A percentile compares a stretch with the other conserved stretches of the same genome.
phyloP scores from a whole-genome alignment of 2,888 invertebrate genomes.

The Diploptera punctata region DNA sequence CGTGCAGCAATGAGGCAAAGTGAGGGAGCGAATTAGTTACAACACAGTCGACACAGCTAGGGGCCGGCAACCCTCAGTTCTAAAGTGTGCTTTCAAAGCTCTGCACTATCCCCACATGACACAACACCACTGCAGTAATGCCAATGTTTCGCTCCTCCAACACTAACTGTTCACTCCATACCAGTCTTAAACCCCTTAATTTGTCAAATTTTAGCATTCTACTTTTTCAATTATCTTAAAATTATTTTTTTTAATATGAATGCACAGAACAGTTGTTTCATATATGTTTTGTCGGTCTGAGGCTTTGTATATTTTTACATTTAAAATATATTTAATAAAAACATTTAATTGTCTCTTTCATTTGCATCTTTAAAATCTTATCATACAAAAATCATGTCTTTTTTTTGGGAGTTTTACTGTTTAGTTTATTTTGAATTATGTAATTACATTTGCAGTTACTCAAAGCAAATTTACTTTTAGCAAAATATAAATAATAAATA shows the following conservation, averaged over 20 bases:
- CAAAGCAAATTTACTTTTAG: no score
- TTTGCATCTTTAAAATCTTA: no score
- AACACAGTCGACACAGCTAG: constrained; percentile 37
- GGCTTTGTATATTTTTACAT: no score
- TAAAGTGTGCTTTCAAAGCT: constrained; percentile 5
- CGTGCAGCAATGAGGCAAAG: constrained; percentile 51
- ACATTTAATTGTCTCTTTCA: no score
- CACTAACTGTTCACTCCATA: background rate
- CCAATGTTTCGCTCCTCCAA: background rate
- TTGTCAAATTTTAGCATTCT: no score
- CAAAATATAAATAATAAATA: no score
- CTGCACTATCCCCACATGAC: background rate
- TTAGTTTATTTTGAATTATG: no score
- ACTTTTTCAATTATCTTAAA: background rate
- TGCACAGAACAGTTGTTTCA: background rate
- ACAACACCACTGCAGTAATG: constrained; percentile 4
- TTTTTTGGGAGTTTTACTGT: no score
- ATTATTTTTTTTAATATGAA: background rate
- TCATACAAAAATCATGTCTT: no score
- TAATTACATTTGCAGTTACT: no score
- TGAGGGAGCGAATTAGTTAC: constrained; percentile 45
- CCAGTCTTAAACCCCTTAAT: background rate
- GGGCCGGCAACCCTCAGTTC: constrained; percentile 35
- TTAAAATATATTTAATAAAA: no score
- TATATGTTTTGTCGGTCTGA: background rate